Evolutionary conservation across 2,888 invertebrate species (phyloP).

Genomic region (Spisula solida): DNA sequence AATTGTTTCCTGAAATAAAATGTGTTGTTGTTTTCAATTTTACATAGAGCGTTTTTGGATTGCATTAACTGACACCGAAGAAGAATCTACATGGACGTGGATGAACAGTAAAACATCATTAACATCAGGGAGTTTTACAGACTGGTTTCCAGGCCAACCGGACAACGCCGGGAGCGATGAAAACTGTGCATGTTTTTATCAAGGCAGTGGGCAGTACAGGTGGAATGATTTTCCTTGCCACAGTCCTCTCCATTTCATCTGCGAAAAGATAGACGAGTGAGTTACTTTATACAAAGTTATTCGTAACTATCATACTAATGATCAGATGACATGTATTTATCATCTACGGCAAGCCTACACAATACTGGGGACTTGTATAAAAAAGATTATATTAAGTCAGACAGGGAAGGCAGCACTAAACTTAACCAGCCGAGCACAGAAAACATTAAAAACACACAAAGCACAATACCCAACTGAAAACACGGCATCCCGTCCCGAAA

Average conservation of each 20-base stretch:
- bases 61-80: constrained; percentile 3
- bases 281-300: not conserved
- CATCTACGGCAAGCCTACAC: no score
- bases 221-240: constrained; percentile 27
- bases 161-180: constrained; percentile 5
- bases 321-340: no score
- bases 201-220: not conserved
- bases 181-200: constrained; percentile 27
- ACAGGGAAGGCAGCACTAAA: no score
- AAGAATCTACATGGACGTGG: constrained; percentile 36
- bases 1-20: no score
- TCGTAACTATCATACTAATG: no score
- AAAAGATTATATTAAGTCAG: no score
- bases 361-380: no score
- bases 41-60: constrained; percentile 19
- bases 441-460: no score
- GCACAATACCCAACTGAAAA: no score
- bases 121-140: not conserved
- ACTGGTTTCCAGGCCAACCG: constrained; percentile 31
- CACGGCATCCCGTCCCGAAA: no score
- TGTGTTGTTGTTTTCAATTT: no score
- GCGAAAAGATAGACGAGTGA: constrained; percentile 26
- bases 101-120: constrained; percentile 27
- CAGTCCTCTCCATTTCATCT: not conserved
- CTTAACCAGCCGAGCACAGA: no score